phyloP scores from a whole-genome alignment of 2,113 vertebrate species.

The Orthonyx spaldingii region DNA sequence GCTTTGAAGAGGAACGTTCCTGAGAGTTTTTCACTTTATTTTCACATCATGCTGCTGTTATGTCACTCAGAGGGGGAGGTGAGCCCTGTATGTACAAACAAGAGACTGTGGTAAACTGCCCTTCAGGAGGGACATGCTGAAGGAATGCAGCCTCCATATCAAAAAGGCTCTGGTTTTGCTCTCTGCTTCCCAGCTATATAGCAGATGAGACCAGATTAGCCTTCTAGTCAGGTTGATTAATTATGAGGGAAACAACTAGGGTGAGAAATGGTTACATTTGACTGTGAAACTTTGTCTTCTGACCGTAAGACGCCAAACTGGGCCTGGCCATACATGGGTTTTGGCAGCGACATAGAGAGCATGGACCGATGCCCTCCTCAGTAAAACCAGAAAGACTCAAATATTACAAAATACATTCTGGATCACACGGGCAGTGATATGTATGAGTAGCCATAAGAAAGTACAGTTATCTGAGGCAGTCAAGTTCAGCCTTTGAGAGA shows the following conservation, averaged over 20 bases:
- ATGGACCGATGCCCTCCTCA: background rate
- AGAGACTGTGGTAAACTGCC: background rate
- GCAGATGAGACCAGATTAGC: background rate
- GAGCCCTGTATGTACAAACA: background rate
- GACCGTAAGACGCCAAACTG: background rate
- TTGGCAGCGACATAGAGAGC: background rate
- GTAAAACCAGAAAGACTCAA: background rate
- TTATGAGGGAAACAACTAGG: background rate
- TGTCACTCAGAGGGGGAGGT: background rate
- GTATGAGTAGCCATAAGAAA: background rate
- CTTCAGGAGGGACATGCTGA: background rate
- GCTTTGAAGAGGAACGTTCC: background rate
- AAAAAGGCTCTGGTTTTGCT: background rate
- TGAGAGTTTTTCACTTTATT: background rate
- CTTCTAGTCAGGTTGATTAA: background rate
- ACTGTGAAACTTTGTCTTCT: background rate
- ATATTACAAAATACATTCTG: background rate
- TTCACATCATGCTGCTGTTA: slow-evolving; percentile 27
- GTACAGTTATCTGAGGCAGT: background rate
- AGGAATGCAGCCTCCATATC: slow-evolving; percentile 1
- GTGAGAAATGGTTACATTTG: background rate
- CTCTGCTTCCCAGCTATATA: background rate
- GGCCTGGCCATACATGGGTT: background rate
- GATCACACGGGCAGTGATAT: background rate
- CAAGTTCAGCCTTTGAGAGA: background rate